These are phyloP conservation scores for Notodonta dromedarius DNA, from an alignment of 2,888 invertebrate species.

Conservation along the genomic window DNA sequence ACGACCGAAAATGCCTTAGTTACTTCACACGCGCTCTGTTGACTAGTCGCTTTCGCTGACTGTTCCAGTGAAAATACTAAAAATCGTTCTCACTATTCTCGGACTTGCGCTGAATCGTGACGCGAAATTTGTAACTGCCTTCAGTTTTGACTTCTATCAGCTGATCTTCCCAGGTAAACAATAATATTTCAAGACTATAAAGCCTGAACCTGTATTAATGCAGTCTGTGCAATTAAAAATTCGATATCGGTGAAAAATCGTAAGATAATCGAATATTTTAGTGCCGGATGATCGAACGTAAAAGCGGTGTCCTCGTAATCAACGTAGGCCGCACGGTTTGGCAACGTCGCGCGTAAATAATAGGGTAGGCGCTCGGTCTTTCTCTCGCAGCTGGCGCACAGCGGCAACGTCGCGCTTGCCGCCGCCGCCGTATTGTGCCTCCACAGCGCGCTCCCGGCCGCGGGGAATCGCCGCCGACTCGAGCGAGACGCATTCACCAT, in stretches of 20 bases:
- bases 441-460: conserved; percentile 54
- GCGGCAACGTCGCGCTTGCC: conserved; percentile 75
- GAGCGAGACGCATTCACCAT: conserved; percentile 68
- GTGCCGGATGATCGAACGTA: conserved; percentile 80
- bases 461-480: conserved; percentile 57
- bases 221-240: conserved; percentile 33
- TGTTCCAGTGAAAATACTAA: conserved; percentile 56
- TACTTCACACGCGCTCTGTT: conserved; percentile 76
- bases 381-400: conserved; percentile 82
- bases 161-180: conserved; percentile 55
- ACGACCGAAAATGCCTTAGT: conserved; percentile 84
- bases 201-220: conserved; percentile 25
- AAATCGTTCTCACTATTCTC: conserved; percentile 34
- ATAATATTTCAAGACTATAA: conserved; percentile 20
- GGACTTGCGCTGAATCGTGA: conserved; percentile 33
- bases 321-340: conserved; percentile 80
- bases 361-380: conserved; percentile 83
- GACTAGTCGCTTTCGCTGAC: conserved; percentile 72
- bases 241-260: conserved; percentile 41
- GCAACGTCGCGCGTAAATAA: conserved; percentile 84
- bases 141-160: conserved; percentile 22
- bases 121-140: conserved; percentile 28
- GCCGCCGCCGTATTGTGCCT: conserved; percentile 56
- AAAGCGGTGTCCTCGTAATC: conserved; percentile 84
- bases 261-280: conserved; percentile 57